phyloP scores from a whole-genome alignment of 2,797 vertebrate genomes.

The Stomatorhinus walkeri region DNA sequence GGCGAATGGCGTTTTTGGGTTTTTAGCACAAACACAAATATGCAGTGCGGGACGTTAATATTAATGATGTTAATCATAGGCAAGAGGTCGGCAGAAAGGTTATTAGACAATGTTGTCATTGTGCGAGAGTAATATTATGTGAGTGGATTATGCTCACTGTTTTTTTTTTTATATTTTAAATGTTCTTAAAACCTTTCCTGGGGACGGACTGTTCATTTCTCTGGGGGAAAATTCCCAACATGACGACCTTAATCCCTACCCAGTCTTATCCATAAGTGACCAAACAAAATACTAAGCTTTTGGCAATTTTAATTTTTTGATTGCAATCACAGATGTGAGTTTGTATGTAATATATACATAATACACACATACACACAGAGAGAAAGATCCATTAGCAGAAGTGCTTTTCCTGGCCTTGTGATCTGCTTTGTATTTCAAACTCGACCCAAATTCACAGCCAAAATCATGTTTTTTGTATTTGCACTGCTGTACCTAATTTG shows the following conservation, averaged over 20 bases:
- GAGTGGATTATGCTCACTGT: neutral
- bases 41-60: no score
- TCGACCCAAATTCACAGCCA: neutral
- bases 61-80: neutral
- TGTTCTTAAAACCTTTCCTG: neutral
- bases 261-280: neutral
- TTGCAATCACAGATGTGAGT: neutral
- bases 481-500: neutral
- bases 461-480: neutral
- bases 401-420: neutral
- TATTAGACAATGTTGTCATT: neutral
- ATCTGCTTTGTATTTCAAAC: neutral
- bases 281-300: neutral
- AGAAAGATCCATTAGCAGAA: neutral
- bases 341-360: neutral
- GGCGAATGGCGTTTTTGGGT: slow-evolving; percentile 26
- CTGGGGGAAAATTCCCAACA: neutral
- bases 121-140: neutral
- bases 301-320: neutral
- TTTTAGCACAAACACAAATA: neutral
- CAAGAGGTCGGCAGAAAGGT: neutral
- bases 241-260: neutral
- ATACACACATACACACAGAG: neutral
- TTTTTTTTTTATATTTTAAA: neutral
- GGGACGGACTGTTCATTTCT: neutral